phyloP scores from a whole-genome alignment of 2,797 vertebrate species.

The Echiichthys vipera region DNA sequence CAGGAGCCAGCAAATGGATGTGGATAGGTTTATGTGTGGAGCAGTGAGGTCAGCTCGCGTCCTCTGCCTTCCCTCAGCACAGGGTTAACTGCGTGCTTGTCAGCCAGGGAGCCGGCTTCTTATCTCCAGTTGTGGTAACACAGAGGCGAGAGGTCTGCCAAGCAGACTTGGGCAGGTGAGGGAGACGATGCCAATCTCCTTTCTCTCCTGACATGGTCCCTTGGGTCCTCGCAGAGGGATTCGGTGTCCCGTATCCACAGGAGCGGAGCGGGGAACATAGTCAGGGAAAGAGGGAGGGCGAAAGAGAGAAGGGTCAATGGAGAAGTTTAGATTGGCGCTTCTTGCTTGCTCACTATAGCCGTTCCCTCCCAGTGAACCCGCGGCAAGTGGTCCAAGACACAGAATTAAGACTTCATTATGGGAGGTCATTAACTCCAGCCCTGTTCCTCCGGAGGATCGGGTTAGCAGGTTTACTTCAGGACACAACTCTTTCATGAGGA shows the following conservation, averaged over 20 bases:
- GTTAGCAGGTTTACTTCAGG: constrained; percentile 75
- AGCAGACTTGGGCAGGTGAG: constrained; percentile 69
- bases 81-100: constrained; percentile 48
- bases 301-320: constrained; percentile 35
- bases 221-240: constrained; percentile 76
- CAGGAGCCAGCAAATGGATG: constrained; percentile 47
- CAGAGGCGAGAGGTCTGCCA: constrained; percentile 72
- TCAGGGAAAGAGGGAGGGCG: constrained; percentile 46
- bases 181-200: constrained; percentile 75
- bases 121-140: constrained; percentile 57
- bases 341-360: constrained; percentile 66
- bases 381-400: constrained; percentile 63
- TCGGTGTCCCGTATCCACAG: constrained; percentile 81
- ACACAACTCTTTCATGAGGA: constrained; percentile 75
- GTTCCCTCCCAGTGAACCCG: constrained; percentile 75
- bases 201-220: constrained; percentile 80
- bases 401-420: constrained; percentile 80
- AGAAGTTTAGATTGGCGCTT: constrained; percentile 63
- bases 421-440: constrained; percentile 75
- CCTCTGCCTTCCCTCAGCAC: constrained; percentile 30
- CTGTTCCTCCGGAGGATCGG: constrained; percentile 59
- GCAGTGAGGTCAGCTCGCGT: constrained; percentile 24
- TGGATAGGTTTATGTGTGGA: constrained; percentile 26
- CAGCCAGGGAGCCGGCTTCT: constrained; percentile 42
- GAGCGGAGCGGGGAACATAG: constrained; percentile 76